Evolutionary conservation across 2,888 invertebrate species (phyloP).

Genomic region (Patella depressa): DNA sequence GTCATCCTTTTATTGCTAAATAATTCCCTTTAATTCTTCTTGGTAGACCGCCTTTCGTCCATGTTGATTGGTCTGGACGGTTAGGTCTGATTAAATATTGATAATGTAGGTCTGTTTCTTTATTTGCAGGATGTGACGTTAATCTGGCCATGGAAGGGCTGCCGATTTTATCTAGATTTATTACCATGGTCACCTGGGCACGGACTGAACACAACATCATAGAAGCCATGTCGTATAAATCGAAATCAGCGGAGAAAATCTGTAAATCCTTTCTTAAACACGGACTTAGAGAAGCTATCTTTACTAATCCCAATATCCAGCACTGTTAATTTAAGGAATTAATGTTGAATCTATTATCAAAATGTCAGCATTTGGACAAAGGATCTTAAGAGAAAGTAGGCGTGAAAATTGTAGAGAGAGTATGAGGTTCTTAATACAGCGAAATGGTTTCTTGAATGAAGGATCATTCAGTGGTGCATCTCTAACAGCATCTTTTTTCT

Average conservation of each 20-base stretch:
- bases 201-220: slow-evolving; percentile 59
- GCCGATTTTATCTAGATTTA: slow-evolving; percentile 50
- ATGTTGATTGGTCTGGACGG: not conserved
- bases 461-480: too few species aligned
- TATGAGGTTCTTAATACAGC: too few species aligned
- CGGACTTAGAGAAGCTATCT: slow-evolving; percentile 60
- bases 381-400: too few species aligned
- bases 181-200: slow-evolving; percentile 57
- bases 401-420: too few species aligned
- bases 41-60: not conserved
- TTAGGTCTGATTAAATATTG: not conserved
- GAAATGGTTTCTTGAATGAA: too few species aligned
- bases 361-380: too few species aligned
- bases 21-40: not conserved
- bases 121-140: slow-evolving; percentile 58
- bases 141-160: slow-evolving; percentile 59
- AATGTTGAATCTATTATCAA: too few species aligned
- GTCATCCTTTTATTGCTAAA: too few species aligned
- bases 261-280: slow-evolving; percentile 52
- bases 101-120: not conserved
- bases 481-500: too few species aligned
- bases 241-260: slow-evolving; percentile 55
- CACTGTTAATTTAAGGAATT: too few species aligned
- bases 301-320: slow-evolving; percentile 14
- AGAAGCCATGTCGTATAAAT: slow-evolving; percentile 57